Conservation (phyloP, 1,140 invertebrate genomes). For the Phthorimaea operculella region DNA sequence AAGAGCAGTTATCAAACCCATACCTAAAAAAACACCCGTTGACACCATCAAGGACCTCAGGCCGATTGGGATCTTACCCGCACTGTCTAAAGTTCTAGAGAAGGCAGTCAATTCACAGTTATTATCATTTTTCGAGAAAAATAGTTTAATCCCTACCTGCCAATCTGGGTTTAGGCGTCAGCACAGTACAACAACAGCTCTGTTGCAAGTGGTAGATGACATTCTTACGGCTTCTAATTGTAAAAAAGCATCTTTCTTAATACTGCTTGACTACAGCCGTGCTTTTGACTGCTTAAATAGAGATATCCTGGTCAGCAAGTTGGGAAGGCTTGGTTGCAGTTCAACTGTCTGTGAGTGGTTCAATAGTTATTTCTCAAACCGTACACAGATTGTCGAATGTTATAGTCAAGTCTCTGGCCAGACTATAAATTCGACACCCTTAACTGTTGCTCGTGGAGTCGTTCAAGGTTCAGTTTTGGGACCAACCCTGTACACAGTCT, state of each 20-base stretch:
- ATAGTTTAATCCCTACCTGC: background rate
- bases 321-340: background rate
- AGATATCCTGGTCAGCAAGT: background rate
- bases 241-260: background rate
- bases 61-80: background rate
- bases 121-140: background rate
- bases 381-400: constrained; percentile 1
- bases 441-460: background rate
- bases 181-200: background rate
- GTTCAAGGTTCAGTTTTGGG: background rate
- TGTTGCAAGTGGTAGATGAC: background rate
- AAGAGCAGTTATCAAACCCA: background rate
- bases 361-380: background rate
- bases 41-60: too few relatives aligned
- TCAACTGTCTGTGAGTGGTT: background rate
- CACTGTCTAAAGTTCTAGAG: background rate
- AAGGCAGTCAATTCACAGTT: background rate
- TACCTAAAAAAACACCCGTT: background rate
- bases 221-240: background rate
- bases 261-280: background rate
- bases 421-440: background rate
- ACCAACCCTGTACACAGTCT: constrained; percentile 1
- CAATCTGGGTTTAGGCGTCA: background rate
- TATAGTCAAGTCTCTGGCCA: background rate
- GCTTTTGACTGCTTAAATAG: background rate